Percentiles rank a stretch among this genome's conserved stretches.
phyloP scores from a whole-genome alignment of 2,113 vertebrate genomes.

The Ailurus styani region DNA sequence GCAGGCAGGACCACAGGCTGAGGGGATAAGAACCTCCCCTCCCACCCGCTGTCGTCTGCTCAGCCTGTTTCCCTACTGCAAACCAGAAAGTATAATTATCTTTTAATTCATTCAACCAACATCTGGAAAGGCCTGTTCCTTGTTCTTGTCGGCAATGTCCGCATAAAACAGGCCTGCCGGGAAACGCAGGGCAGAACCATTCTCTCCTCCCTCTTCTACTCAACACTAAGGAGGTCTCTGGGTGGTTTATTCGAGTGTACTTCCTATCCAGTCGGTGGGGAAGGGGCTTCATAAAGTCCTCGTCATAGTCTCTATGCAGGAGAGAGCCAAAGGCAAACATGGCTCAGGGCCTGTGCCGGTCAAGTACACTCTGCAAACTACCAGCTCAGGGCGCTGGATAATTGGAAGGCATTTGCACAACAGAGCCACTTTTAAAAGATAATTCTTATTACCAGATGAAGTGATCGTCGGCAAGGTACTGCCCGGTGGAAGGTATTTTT shows the following conservation, averaged over 20 bases:
- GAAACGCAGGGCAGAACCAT: not conserved
- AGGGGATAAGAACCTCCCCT: not conserved
- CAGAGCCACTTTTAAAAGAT: not conserved
- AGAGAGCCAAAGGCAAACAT: not conserved
- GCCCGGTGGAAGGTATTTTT: not conserved
- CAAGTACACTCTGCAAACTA: not conserved
- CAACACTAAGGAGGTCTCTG: not conserved
- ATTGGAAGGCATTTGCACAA: not conserved
- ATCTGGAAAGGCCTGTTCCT: not conserved
- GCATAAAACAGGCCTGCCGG: not conserved
- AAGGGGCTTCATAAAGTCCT: not conserved
- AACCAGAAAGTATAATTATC: not conserved
- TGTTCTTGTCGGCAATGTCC: not conserved
- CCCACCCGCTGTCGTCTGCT: not conserved
- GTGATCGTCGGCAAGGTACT: not conserved
- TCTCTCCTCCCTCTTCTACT: not conserved
- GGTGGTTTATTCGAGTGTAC: rapidly evolving
- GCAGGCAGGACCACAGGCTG: not conserved
- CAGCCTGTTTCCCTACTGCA: not conserved
- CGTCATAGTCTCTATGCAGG: not conserved
- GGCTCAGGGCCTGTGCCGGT: not conserved
- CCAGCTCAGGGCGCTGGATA: not conserved
- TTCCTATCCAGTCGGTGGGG: not conserved
- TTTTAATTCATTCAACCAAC: not conserved
- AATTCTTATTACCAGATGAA: not conserved